phyloP scores from a whole-genome alignment of 2,797 vertebrate genomes.

The Thripadectes ignobilis region DNA sequence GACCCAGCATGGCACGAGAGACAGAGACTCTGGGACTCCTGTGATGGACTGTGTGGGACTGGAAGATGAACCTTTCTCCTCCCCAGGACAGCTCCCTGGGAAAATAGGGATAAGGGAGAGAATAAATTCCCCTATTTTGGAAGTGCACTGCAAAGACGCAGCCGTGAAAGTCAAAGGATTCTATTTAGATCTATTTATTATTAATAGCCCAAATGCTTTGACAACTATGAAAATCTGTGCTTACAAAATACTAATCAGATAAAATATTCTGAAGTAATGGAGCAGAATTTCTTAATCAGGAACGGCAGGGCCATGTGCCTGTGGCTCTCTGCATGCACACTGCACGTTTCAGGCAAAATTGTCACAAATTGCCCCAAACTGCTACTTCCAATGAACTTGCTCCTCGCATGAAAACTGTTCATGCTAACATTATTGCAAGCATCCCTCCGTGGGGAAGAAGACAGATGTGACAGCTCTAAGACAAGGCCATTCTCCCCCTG shows the following conservation, averaged over 20 bases:
- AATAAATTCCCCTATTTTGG: not conserved
- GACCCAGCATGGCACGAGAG: not conserved
- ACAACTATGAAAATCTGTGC: slow-evolving; percentile 53
- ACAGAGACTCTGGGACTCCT: not conserved
- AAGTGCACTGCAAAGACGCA: not conserved
- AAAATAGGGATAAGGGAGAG: not conserved
- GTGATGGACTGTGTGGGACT: rapidly evolving
- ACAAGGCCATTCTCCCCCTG: not conserved
- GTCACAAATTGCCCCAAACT: slow-evolving; percentile 44
- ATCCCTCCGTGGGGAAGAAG: not conserved
- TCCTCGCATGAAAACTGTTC: slow-evolving; percentile 1
- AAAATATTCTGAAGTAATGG: slow-evolving; percentile 57
- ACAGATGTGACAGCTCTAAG: not conserved
- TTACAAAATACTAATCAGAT: slow-evolving; percentile 63
- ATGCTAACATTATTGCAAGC: not conserved
- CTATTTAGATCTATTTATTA: slow-evolving; percentile 60
- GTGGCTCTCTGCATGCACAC: not conserved
- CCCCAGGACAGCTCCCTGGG: not conserved
- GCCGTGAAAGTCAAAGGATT: slow-evolving; percentile 30
- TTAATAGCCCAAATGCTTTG: slow-evolving; percentile 57
- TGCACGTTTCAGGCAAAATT: slow-evolving; percentile 3
- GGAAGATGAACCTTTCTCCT: not conserved
- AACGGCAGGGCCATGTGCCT: slow-evolving; percentile 29
- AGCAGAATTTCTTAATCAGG: slow-evolving; percentile 60
- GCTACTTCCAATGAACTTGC: slow-evolving; percentile 4